Base-by-base conservation (phyloP, 92 coral and sea anemone species). In the Paramuricea clavata region DNA sequence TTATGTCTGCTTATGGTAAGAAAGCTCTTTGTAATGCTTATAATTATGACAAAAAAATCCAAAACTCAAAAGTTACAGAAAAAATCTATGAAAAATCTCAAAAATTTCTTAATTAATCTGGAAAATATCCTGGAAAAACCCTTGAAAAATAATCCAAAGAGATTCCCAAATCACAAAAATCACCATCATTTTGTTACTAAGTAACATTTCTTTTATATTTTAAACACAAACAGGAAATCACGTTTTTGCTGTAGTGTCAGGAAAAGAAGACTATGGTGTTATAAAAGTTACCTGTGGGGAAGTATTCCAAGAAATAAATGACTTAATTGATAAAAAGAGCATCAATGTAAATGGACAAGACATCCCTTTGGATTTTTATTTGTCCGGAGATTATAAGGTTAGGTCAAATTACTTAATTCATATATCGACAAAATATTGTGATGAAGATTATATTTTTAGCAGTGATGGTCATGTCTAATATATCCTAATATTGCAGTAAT, bases 331-430 rank as follows among this genome's bases (percentile, higher is more conserved):
- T 27, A 27, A 75, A 50, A 82, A 82, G 10, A 78, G 69, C 76
- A 85, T 85, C 59, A 78, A 76, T 39, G 89, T 85, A 36, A 74
- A 85, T 27, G 33, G 33, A 11, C 28, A 85, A 60, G 76, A 85
- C 59, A 61, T 85, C 7, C 83, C 89, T 39, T 44, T 60, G 76
- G 83, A 75, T 0, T 73, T 74, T 22, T 84, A 33, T 52, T 10
- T 83, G 10, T 83, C 87, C 32, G 87, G 87, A 4, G 87, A 83
- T 70, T 83, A 83, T 25, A 83, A 83, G 87, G 87, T 81, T 50
- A 62, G 50, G n/a, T n/a, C n/a, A n/a, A n/a, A n/a, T n/a, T n/a
- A n/a, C n/a, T n/a, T n/a, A n/a, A n/a, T n/a, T n/a, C n/a, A n/a
- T n/a, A 60, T 21, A 17, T 22, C 49, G 21, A 35, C 44, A 72